phyloP scores from a whole-genome alignment of 2,797 vertebrate genomes.

The Morelia viridis region DNA sequence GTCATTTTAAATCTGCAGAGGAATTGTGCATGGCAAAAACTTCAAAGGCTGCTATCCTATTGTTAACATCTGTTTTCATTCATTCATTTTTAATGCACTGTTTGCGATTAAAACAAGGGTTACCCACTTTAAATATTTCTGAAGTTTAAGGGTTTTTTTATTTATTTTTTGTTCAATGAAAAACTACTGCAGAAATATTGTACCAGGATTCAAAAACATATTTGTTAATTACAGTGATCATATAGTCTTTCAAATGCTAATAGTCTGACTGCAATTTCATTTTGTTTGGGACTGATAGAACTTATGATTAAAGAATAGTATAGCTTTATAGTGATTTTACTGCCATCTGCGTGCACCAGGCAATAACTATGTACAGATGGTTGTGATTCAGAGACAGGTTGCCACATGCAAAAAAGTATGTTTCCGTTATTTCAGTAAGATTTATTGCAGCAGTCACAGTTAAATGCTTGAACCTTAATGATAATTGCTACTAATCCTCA shows the following conservation, averaged over 20 bases:
- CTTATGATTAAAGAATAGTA: slow-evolving; percentile 88
- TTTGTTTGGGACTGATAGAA: slow-evolving; percentile 96
- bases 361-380: slow-evolving; percentile 98
- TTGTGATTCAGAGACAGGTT: slow-evolving; percentile 92
- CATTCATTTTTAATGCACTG: slow-evolving; percentile 54
- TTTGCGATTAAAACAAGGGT: slow-evolving; percentile 66
- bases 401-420: slow-evolving; percentile 86
- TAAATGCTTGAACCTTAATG: slow-evolving; percentile 90
- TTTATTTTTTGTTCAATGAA: slow-evolving; percentile 60
- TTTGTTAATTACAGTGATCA: slow-evolving; percentile 85
- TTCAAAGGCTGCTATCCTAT: slow-evolving; percentile 66
- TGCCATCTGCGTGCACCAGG: slow-evolving; percentile 93
- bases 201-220: slow-evolving; percentile 60
- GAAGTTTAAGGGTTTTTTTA: neutral
- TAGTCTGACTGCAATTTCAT: slow-evolving; percentile 85
- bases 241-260: slow-evolving; percentile 88
- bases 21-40: slow-evolving; percentile 68
- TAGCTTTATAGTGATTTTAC: slow-evolving; percentile 91
- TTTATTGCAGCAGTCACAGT: slow-evolving; percentile 91
- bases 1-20: slow-evolving; percentile 75
- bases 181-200: slow-evolving; percentile 66
- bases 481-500: slow-evolving; percentile 92
- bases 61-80: slow-evolving; percentile 73
- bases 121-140: slow-evolving; percentile 55
- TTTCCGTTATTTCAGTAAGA: slow-evolving; percentile 97